phyloP scores from a whole-genome alignment of 2,888 invertebrate genomes.

The Pammene aurita region DNA sequence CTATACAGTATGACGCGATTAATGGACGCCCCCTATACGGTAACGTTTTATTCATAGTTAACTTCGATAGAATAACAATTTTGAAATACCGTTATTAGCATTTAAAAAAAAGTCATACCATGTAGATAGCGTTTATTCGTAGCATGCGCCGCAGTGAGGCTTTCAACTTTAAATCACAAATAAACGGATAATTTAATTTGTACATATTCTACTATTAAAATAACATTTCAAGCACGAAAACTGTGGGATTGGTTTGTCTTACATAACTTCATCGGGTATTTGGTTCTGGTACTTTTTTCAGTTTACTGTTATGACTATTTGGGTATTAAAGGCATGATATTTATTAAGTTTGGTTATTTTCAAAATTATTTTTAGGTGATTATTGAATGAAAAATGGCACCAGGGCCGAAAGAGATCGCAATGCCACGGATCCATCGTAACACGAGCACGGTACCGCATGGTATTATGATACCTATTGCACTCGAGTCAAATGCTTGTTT shows the following conservation, averaged over 20 bases:
- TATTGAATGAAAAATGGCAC: constrained; percentile 74
- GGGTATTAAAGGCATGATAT: constrained; percentile 52
- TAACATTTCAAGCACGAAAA: constrained; percentile 42
- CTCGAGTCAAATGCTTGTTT: constrained; percentile 36
- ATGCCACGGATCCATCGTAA: constrained; percentile 56
- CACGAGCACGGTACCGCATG: constrained; percentile 70
- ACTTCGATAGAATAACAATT: no score
- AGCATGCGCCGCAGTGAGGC: background rate
- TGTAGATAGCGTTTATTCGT: background rate
- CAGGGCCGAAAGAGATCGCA: constrained; percentile 82
- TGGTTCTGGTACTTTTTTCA: constrained; percentile 80
- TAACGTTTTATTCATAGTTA: no score
- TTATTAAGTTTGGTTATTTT: constrained; percentile 49
- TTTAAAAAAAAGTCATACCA: no score
- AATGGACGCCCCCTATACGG: no score
- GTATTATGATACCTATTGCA: constrained; percentile 45
- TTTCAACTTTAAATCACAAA: background rate
- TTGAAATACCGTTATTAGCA: background rate
- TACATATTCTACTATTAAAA: constrained; percentile 26
- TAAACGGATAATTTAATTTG: background rate
- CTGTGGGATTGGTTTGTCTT: constrained; percentile 33
- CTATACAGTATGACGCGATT: no score
- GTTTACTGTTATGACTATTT: constrained; percentile 47
- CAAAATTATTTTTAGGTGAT: constrained; percentile 70
- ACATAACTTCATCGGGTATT: constrained; percentile 52